Base-by-base conservation (phyloP, 2,797 vertebrate species). In the Enteromius thamalakanensis region DNA sequence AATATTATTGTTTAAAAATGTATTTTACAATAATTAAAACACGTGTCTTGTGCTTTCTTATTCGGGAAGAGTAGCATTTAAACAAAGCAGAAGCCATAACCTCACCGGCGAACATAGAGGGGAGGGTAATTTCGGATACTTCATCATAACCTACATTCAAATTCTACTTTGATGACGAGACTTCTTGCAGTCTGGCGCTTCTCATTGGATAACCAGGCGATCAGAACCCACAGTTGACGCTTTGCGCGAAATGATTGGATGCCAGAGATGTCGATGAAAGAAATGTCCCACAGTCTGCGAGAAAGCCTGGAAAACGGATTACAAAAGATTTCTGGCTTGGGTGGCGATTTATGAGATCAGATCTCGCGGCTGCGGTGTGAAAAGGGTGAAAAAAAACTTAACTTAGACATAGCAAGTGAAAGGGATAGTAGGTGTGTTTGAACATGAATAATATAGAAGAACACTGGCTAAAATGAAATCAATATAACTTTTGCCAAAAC, bases 141-240 rank as follows among this genome's bases (percentile, higher is more conserved):
- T 90, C 88, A 90, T 70, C 84, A 87, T 91, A 86, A 91, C 90
- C 92, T 90, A 93, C 91, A 90, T 89, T 90, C 92, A 89, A 92
- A 92, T 92, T 92, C 89, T 88, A 49, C 91, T 87, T 84, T 80
- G 88, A 77, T 93, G 92, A 93, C 92, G 92, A 92, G 90, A 86
- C 40, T 80, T 4, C 87, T 80, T 76, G 67, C 65, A 5, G 29
- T 4, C n/a, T 72, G 12, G 17, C 53, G 42, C 0, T 69, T 80
- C 78, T 15, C 84, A 95, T 95, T 94, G 94, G 94, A 32, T 55
- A 1, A 6, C 1, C 2, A 8, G 49, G 55, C 85, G 71, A 86
- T 78, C 79, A 77, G 79, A 86, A 84, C 82, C 29, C 71, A n/a
- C 83, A 51, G 70, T 86, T 85, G 86, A 89, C 87, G 84, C 84